phyloP scores from a whole-genome alignment of 2,113 vertebrate genomes.

The Microcebus murinus region DNA sequence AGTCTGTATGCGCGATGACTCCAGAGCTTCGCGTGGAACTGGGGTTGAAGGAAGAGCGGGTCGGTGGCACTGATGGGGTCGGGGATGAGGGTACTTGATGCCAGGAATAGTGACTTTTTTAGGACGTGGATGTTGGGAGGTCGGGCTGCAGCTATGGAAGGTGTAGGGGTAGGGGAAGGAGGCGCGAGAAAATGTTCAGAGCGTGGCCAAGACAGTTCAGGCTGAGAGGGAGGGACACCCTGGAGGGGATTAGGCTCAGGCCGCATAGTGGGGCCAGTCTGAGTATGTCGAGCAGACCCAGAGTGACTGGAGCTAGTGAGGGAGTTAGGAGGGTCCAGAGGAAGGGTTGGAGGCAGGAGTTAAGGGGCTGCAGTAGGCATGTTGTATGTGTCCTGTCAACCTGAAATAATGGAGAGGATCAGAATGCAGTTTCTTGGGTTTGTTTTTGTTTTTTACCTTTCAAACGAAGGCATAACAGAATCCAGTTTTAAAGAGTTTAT shows the following conservation, averaged over 20 bases:
- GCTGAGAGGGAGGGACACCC: not conserved
- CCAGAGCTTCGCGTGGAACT: too few species aligned
- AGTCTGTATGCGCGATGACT: too few species aligned
- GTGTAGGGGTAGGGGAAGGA: not conserved
- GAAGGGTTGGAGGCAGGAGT: not conserved
- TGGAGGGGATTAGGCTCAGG: not conserved
- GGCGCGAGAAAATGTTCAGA: not conserved
- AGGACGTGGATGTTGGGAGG: not conserved
- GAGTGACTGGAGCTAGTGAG: not conserved
- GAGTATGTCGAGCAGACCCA: not conserved
- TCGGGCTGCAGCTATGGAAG: too few species aligned
- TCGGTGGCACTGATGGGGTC: too few species aligned
- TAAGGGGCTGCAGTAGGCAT: not conserved
- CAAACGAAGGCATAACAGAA: too few species aligned
- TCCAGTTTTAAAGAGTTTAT: not conserved
- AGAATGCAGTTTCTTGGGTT: not conserved
- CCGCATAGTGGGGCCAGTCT: not conserved
- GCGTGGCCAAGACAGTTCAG: not conserved
- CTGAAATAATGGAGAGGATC: not conserved
- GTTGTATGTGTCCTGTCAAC: not conserved
- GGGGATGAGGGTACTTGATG: not conserved
- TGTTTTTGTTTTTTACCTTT: too few species aligned
- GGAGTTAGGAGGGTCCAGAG: not conserved
- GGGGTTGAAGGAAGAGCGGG: too few species aligned
- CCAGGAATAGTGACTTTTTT: too few species aligned